Conservation (phyloP, 2,888 invertebrate genomes). For the Caradrina clavipalpis region DNA sequence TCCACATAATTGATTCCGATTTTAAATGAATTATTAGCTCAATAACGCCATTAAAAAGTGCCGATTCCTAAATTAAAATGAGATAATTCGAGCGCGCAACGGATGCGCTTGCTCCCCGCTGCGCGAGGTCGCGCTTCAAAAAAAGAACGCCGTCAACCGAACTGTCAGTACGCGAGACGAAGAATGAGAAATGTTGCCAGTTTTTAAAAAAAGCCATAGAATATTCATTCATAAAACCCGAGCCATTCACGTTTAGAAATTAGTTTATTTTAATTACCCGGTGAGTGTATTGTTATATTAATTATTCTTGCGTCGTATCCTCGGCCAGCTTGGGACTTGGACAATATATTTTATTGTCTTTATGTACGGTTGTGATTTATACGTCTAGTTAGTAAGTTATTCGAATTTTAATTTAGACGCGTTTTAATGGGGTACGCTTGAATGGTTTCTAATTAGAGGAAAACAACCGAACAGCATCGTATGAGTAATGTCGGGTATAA, state of each 20-base stretch:
- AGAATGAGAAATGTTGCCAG: conserved; percentile 88
- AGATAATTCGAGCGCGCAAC: conserved; percentile 85
- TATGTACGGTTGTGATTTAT: conserved; percentile 86
- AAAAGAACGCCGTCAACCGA: conserved; percentile 85
- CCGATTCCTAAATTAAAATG: conserved; percentile 86
- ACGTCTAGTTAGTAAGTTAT: conserved; percentile 91
- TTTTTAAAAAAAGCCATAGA: conserved; percentile 78
- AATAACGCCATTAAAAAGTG: conserved; percentile 71
- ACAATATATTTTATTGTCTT: conserved; percentile 91
- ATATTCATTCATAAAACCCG: conserved; percentile 87
- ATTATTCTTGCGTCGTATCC: conserved; percentile 81
- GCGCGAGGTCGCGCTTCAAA: conserved; percentile 87
- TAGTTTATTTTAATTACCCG: conserved; percentile 90
- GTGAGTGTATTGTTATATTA: conserved; percentile 88
- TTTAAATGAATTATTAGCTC: conserved; percentile 69
- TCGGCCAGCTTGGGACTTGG: conserved; percentile 78
- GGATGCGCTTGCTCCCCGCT: conserved; percentile 86
- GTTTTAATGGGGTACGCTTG: conserved; percentile 89
- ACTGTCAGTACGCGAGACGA: conserved; percentile 86
- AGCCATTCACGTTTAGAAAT: conserved; percentile 85
- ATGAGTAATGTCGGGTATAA: conserved; percentile 89
- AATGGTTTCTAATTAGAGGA: conserved; percentile 90
- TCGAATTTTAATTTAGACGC: conserved; percentile 90
- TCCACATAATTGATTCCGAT: conserved; percentile 62
- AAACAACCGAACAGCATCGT: conserved; percentile 84